Percentiles rank a stretch among this genome's conserved stretches.
These are phyloP conservation scores for Thamnophis elegans DNA, from an alignment of 2,797 vertebrate genomes.

Conservation along the genomic window DNA sequence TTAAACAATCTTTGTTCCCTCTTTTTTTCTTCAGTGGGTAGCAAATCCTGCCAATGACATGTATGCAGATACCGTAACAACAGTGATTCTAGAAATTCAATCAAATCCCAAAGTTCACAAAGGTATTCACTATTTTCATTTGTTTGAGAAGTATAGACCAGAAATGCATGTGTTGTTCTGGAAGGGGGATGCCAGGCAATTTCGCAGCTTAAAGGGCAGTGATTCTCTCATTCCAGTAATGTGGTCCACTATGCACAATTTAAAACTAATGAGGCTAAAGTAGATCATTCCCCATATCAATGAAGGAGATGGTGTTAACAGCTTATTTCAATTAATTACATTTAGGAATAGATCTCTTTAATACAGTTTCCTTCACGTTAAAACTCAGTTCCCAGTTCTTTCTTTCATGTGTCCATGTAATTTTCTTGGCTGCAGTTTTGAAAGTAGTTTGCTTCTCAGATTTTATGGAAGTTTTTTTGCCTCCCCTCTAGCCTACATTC, in stretches of 20 bases:
- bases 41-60: conserved; percentile 96
- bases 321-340: neutral
- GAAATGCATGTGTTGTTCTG: neutral
- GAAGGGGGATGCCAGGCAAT: neutral
- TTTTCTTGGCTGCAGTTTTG: neutral
- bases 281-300: neutral
- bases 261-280: neutral
- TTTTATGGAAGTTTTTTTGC: neutral
- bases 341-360: neutral
- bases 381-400: neutral
- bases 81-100: conserved; percentile 91
- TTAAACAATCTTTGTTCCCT: neutral
- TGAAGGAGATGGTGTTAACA: neutral
- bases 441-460: neutral
- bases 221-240: neutral
- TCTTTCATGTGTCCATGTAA: neutral
- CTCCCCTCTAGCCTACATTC: neutral
- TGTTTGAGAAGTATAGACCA: neutral
- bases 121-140: conserved; percentile 68
- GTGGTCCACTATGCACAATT: neutral
- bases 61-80: conserved; percentile 92
- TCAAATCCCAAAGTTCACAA: conserved; percentile 94
- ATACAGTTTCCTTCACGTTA: neutral
- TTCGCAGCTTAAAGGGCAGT: neutral
- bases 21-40: conserved; percentile 79